phyloP scores from a whole-genome alignment of 2,888 invertebrate genomes.

The Acronicta leporina region DNA sequence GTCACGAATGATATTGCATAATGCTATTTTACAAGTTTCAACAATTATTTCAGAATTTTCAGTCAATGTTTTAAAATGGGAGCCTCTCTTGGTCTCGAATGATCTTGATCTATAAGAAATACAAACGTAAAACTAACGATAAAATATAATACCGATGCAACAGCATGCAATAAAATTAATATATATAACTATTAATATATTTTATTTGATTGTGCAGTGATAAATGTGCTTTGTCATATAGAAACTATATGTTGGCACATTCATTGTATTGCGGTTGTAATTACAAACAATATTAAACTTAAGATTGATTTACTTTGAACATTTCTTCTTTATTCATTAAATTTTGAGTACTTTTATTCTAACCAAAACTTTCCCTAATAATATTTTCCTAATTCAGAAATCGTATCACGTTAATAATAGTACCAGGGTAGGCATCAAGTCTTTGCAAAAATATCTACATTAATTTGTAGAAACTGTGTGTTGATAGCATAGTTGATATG shows the following conservation, averaged over 20 bases:
- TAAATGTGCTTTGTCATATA: constrained; percentile 73
- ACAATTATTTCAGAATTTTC: constrained; percentile 59
- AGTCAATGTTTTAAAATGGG: constrained; percentile 62
- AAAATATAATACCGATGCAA: constrained; percentile 84
- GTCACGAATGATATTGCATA: constrained; percentile 50
- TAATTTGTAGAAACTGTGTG: constrained; percentile 62
- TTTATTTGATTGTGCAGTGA: constrained; percentile 76
- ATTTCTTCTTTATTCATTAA: constrained; percentile 23
- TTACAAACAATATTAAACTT: constrained; percentile 33
- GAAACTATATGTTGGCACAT: constrained; percentile 73
- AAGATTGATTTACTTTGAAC: constrained; percentile 38
- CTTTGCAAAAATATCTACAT: constrained; percentile 72
- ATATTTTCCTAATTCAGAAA: constrained; percentile 61
- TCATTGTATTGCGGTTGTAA: constrained; percentile 55
- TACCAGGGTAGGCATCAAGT: constrained; percentile 71
- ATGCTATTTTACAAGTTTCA: constrained; percentile 44
- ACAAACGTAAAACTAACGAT: constrained; percentile 71
- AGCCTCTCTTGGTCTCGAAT: constrained; percentile 65
- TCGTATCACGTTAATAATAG: constrained; percentile 76
- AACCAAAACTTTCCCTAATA: constrained; percentile 50
- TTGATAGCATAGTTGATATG: constrained; percentile 77
- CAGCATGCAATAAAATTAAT: constrained; percentile 86
- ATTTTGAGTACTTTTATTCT: constrained; percentile 38
- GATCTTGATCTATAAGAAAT: constrained; percentile 55
- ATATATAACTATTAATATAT: constrained; percentile 76